Conservation (phyloP, 1,140 invertebrate genomes). For the Prorops nasuta region DNA sequence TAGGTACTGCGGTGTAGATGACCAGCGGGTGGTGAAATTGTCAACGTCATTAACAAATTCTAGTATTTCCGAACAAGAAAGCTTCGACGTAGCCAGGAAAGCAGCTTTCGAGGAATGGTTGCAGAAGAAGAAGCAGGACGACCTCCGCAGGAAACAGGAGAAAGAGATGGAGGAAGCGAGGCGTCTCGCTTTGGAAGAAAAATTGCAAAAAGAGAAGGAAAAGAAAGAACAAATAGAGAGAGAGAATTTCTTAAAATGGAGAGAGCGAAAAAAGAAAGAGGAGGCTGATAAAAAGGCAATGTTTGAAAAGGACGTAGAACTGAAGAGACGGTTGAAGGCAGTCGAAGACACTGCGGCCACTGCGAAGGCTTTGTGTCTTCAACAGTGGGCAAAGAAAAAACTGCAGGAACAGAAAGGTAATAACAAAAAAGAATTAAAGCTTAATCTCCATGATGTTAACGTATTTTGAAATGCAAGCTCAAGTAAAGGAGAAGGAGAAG, state of each 20-base stretch:
- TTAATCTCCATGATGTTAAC: too few relatives aligned
- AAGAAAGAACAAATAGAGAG: conserved; percentile 30
- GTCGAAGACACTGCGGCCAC: conserved; percentile 29
- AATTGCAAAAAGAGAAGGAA: conserved; percentile 21
- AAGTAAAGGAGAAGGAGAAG: conserved; percentile 18
- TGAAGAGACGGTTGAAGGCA: conserved; percentile 31
- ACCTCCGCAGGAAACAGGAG: conserved; percentile 23
- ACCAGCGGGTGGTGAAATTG: too few relatives aligned
- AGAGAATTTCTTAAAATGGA: conserved; percentile 40
- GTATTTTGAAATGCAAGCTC: too few relatives aligned
- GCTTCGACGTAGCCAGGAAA: conserved; percentile 1
- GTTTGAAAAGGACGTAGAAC: conserved; percentile 30
- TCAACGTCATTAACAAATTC: too few relatives aligned
- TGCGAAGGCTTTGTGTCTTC: conserved; percentile 31
- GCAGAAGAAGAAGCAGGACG: conserved; percentile 27
- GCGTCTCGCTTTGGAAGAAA: conserved; percentile 25
- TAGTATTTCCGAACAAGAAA: too few relatives aligned
- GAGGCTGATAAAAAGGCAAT: conserved; percentile 24
- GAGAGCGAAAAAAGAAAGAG: conserved; percentile 33
- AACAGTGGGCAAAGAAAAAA: conserved; percentile 42
- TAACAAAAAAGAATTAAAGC: conserved; percentile 1
- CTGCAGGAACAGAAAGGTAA: conserved; percentile 37
- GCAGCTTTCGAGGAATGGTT: conserved; percentile 41
- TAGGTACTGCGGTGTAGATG: too few relatives aligned
- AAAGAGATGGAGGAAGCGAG: conserved; percentile 14